Evolutionary conservation across 2,888 invertebrate species (phyloP), one percentile per base, ranked within the genome.

Genomic region (Carabus problematicus): DNA sequence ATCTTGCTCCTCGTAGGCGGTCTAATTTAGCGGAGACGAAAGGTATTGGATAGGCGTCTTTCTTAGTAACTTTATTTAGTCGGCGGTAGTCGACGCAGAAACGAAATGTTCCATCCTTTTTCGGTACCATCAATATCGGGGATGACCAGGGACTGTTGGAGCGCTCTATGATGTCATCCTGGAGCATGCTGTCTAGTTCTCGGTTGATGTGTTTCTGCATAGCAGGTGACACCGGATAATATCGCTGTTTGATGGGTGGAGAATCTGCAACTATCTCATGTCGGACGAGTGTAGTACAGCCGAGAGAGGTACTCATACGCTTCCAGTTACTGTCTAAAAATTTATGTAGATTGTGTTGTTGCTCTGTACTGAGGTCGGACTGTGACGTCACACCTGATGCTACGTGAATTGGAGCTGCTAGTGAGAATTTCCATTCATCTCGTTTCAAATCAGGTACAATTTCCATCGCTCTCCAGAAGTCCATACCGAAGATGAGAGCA

Each of bases 151-250:
- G n/a, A n/a, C n/a, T n/a, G n/a, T n/a, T n/a, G n/a, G n/a, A n/a
- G n/a, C n/a, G n/a, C n/a, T n/a, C n/a, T n/a, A n/a, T n/a, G n/a
- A n/a, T n/a, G n/a, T n/a, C n/a, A n/a, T n/a, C n/a, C n/a, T n/a
- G n/a, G n/a, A n/a, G n/a, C 77, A 78, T 78, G 1, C 73, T 41
- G 56, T 77, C 76, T 0, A 77, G 71, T 63, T 77, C 76, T 52
- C n/a, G n/a, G n/a, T n/a, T n/a, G n/a, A n/a, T n/a, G 4, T 64
- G 14, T 1, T 59, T 60, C 40, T 71, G 71, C 16, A 61, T 62
- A 3, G 60, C 71, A 3, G 72, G 74, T 0, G 73, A 73, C 14
- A 72, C 12, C 4, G 70, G 70, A 40, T 70, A 67, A 54, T 70
- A 64, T 11, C 71, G 43, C 56, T 70, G 71, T 47, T 71, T 71